Evolutionary conservation across 2,797 vertebrate species (phyloP).

Genomic region (Echeneis naucrates): DNA sequence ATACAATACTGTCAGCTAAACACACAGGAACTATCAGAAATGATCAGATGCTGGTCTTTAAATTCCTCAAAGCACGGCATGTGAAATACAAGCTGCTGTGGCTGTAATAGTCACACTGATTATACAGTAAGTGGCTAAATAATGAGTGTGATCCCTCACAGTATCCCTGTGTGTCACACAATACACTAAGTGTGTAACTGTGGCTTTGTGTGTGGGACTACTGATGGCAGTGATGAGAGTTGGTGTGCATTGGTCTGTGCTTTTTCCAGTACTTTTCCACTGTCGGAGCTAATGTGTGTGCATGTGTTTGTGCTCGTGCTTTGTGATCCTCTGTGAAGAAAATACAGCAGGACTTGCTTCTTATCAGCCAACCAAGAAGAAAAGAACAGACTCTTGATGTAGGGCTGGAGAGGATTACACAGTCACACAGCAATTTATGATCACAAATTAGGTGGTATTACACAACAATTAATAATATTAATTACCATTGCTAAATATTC

Average conservation of each 20-base stretch:
- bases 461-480: not conserved
- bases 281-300: conserved; percentile 16
- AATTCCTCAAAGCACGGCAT: not conserved
- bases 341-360: conserved; percentile 18
- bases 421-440: conserved; percentile 1
- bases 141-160: not conserved
- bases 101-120: not conserved
- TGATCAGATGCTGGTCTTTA: not conserved
- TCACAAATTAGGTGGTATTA: not conserved
- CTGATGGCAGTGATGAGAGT: conserved; percentile 20
- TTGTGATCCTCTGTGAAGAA: conserved; percentile 9
- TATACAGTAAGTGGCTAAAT: not conserved
- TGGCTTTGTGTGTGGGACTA: conserved; percentile 22
- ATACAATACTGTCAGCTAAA: too few species aligned
- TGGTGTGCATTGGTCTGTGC: conserved; percentile 15
- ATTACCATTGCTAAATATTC: not conserved
- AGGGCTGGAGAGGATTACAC: conserved; percentile 25
- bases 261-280: conserved; percentile 72
- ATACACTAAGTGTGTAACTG: not conserved
- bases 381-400: conserved; percentile 5
- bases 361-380: conserved; percentile 23
- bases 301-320: not conserved
- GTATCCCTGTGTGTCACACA: conserved; percentile 16
- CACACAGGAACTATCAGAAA: too few species aligned
- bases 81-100: not conserved